Evolutionary conservation across 2,797 vertebrate genomes (phyloP).

Genomic region (Phyllotis vaccarum): DNA sequence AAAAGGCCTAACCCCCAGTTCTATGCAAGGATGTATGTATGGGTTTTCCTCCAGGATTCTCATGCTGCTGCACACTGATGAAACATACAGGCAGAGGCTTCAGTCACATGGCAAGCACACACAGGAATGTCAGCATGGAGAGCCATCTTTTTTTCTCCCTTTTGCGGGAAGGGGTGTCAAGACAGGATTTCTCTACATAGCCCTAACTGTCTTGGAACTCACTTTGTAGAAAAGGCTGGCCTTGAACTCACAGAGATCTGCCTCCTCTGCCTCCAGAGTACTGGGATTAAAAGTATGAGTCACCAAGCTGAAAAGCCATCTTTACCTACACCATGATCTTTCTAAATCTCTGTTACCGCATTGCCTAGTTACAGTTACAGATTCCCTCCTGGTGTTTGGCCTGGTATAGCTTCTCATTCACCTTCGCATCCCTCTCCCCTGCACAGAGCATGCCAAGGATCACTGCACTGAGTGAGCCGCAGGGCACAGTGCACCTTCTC

Average conservation of each 20-base stretch:
- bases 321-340: neutral
- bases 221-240: neutral
- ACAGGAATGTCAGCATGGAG: slow-evolving; percentile 21
- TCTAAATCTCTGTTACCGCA: neutral
- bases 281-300: neutral
- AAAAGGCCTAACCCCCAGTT: neutral
- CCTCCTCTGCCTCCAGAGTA: neutral
- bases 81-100: neutral
- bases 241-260: neutral
- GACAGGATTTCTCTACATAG: neutral
- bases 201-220: neutral
- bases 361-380: slow-evolving; percentile 37
- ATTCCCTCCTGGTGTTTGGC: slow-evolving; percentile 28
- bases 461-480: neutral
- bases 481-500: neutral
- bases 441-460: too few relatives aligned
- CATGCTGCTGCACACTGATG: neutral
- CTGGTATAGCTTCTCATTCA: neutral
- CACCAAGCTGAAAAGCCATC: neutral
- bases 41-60: neutral
- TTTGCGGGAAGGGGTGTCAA: neutral
- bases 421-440: neutral
- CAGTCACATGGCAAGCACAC: neutral
- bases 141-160: slow-evolving; percentile 35
- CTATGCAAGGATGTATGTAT: neutral